A percentile compares a stretch with the other conserved stretches of the same genome.
phyloP scores from a whole-genome alignment of 2,797 vertebrate genomes.

The Takifugu rubripes region DNA sequence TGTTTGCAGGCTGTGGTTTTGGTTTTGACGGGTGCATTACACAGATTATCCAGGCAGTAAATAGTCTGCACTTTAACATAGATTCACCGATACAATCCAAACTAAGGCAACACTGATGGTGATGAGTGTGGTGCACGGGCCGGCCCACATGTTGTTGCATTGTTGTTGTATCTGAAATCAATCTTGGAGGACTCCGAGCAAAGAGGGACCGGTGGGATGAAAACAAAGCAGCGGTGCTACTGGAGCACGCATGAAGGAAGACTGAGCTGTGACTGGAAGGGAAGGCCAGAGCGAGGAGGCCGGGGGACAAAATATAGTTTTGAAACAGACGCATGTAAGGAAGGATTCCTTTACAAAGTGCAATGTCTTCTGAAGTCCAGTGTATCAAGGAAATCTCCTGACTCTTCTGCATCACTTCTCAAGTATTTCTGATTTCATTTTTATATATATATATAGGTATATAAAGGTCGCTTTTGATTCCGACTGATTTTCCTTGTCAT shows the following conservation, averaged over 20 bases:
- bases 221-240: conserved; percentile 22
- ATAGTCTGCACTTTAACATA: neutral
- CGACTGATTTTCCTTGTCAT: too few relatives aligned
- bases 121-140: neutral
- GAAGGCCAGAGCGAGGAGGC: conserved; percentile 21
- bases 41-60: neutral
- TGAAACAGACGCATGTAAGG: conserved; percentile 18
- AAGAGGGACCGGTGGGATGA: conserved; percentile 7
- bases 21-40: neutral
- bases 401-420: conserved; percentile 28
- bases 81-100: conserved; percentile 1
- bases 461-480: too few relatives aligned
- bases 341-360: conserved; percentile 21
- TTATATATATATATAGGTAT: too few relatives aligned
- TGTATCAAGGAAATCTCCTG: conserved; percentile 18
- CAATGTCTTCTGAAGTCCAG: conserved; percentile 34
- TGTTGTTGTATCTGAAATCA: conserved; percentile 39
- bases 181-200: conserved; percentile 19
- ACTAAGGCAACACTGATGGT: conserved; percentile 1
- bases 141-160: conserved; percentile 21
- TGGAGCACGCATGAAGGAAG: conserved; percentile 5
- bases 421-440: conserved; percentile 16
- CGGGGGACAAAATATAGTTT: conserved; percentile 21
- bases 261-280: conserved; percentile 1
- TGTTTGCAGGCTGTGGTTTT: neutral